Evolutionary conservation across 2,797 vertebrate genomes (phyloP), one percentile per base, ranked within the genome.

Genomic region (Mallotus villosus): DNA sequence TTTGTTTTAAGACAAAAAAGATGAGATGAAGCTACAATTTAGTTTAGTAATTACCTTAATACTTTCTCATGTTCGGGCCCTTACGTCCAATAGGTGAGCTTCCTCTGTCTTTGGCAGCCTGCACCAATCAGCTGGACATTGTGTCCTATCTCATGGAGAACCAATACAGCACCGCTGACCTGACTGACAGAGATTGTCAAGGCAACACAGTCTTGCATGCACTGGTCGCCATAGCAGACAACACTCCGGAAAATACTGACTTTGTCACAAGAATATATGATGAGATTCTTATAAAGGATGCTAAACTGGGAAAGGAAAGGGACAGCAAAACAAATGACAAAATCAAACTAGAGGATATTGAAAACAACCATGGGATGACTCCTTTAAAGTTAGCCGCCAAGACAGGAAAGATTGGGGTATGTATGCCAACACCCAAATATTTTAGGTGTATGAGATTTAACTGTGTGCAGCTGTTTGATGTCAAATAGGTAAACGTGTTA

Each of bases 141-240:
- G 95, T 96, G 78, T 92, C 93, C 71, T 96, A 95, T 77, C 93
- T 97, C 68, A 87, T 97, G 78, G 93, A 95, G 41, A 97, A 96
- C 78, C 89, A 90, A 16, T 81, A 93, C 86, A 92, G 91, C 62
- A 76, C 85, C 1, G 95, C 95, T 0, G 78, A 93, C 69, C 81
- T 94, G 7, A 66, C 87, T 0, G 87, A 92, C 19, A 83, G 65
- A 69, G 97, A 97, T 84, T 95, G 95, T 0, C 92, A 90, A 58
- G 96, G 97, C 73, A 98, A 98, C 87, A 97, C 89, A 0, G 95
- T 96, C 58, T 82, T 97, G 74, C 97, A 98, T 0, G 92, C 93
- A 0, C 77, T 98, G 85, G 94, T 96, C 75, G 89, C 94, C 82
- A 91, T 97, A 19, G 7, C 25, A 94, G 94, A 94, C 83, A 92